Evolutionary conservation across 2,797 vertebrate species (phyloP).

Genomic region (Brachymystax lenok): DNA sequence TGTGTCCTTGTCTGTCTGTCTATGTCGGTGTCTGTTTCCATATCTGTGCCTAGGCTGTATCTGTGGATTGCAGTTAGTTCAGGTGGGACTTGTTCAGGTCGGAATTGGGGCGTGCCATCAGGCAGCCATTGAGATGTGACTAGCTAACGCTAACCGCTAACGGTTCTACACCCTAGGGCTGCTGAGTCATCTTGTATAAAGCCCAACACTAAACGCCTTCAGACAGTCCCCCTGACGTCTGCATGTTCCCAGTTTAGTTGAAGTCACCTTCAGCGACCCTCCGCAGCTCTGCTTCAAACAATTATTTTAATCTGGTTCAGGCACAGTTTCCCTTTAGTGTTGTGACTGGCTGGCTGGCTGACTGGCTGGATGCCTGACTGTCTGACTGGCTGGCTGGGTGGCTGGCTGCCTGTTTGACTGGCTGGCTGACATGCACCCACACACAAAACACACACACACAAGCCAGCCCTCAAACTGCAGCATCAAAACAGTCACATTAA

Average conservation of each 20-base stretch:
- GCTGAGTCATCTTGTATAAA: not conserved
- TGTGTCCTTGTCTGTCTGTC: too few relatives aligned
- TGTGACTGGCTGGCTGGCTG: not conserved
- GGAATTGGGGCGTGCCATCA: not conserved
- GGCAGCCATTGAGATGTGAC: not conserved
- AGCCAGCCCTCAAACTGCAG: too few relatives aligned
- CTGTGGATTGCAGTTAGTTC: too few relatives aligned
- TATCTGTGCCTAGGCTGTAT: too few relatives aligned
- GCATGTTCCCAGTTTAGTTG: not conserved
- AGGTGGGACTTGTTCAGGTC: too few relatives aligned
- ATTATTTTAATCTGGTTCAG: not conserved
- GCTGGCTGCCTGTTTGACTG: not conserved
- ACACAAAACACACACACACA: too few relatives aligned
- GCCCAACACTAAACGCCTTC: not conserved
- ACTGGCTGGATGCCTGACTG: not conserved
- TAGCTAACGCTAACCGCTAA: not conserved
- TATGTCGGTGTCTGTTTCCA: too few relatives aligned
- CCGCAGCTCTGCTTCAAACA: not conserved
- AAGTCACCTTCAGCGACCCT: not conserved
- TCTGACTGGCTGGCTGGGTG: too few relatives aligned
- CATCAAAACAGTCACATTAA: too few relatives aligned
- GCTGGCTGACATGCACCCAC: too few relatives aligned
- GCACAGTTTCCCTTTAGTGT: not conserved
- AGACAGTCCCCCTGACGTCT: not conserved
- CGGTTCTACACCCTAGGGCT: not conserved